Evolutionary conservation across 1,140 invertebrate genomes (phyloP).

Genomic region (Aphidius gifuensis): DNA sequence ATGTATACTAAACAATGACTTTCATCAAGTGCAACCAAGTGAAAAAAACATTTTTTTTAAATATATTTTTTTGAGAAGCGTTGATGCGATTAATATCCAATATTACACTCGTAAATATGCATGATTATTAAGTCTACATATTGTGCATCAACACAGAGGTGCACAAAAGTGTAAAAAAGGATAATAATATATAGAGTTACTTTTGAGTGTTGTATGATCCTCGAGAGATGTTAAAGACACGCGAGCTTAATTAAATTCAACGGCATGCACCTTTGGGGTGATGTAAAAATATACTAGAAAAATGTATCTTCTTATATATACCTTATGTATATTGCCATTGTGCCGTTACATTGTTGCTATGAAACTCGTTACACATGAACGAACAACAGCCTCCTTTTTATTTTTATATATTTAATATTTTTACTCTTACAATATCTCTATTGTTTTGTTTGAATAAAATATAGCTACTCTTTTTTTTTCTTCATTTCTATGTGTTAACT

Average conservation of each 20-base stretch:
- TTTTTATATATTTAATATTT: background rate
- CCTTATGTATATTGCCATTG: conserved; percentile 15
- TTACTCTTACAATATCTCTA: too few species aligned
- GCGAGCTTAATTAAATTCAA: conserved; percentile 14
- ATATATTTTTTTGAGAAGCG: background rate
- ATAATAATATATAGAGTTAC: conserved; percentile 56
- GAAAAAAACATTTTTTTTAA: too few species aligned
- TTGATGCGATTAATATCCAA: background rate
- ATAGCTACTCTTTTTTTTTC: conserved; percentile 2
- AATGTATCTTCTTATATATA: conserved; percentile 3
- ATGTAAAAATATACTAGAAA: conserved; percentile 2
- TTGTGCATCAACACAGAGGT: conserved; percentile 33
- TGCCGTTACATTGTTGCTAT: conserved; percentile 25
- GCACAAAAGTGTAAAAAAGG: conserved; percentile 54
- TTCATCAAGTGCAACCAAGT: too few species aligned
- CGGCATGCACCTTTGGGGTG: background rate
- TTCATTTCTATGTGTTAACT: conserved; percentile 5
- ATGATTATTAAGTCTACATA: background rate
- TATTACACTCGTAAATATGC: background rate
- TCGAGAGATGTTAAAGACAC: conserved; percentile 17
- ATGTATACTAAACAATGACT: too few species aligned
- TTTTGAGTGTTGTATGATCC: conserved; percentile 12
- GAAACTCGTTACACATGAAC: conserved; percentile 7
- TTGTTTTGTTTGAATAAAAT: too few species aligned
- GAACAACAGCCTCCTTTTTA: background rate